Evolutionary conservation across 2,888 invertebrate species (phyloP).

Genomic region (Congeria kusceri): DNA sequence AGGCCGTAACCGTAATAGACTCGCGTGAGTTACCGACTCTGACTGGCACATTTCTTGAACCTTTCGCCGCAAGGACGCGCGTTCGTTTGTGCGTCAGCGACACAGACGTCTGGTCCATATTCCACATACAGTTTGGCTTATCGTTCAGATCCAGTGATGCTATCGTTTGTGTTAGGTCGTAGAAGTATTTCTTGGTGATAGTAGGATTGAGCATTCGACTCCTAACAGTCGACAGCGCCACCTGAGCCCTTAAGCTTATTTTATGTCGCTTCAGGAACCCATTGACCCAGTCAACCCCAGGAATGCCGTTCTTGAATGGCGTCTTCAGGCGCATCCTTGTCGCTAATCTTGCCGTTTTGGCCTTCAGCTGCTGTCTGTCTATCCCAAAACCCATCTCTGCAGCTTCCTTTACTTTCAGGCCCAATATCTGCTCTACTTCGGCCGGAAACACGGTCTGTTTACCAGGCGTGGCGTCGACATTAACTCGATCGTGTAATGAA

Average conservation of each 20-base stretch:
- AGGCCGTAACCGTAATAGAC: constrained; percentile 40
- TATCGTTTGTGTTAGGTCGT: neutral
- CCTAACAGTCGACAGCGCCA: neutral
- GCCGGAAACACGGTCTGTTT: constrained; percentile 1
- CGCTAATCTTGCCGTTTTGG: neutral
- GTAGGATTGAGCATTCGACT: constrained; percentile 15
- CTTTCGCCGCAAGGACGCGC: constrained; percentile 25
- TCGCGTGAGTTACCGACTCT: constrained; percentile 19
- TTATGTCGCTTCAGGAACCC: neutral
- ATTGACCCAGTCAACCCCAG: constrained; percentile 17
- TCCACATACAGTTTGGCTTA: constrained; percentile 17
- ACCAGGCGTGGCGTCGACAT: neutral
- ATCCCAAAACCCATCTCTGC: constrained; percentile 7
- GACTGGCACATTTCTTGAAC: constrained; percentile 29
- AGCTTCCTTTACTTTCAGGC: neutral
- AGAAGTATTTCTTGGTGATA: constrained; percentile 12
- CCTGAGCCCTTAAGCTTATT: neutral
- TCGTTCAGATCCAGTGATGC: neutral
- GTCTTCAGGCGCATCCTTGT: neutral
- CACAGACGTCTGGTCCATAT: constrained; percentile 45
- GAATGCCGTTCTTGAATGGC: constrained; percentile 11
- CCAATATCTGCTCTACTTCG: neutral
- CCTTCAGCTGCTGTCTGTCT: neutral
- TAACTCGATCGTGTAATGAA: neutral
- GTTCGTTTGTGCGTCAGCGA: constrained; percentile 39